Base-by-base conservation (phyloP, 2,888 invertebrate genomes). In the Limnephilus auricula region DNA sequence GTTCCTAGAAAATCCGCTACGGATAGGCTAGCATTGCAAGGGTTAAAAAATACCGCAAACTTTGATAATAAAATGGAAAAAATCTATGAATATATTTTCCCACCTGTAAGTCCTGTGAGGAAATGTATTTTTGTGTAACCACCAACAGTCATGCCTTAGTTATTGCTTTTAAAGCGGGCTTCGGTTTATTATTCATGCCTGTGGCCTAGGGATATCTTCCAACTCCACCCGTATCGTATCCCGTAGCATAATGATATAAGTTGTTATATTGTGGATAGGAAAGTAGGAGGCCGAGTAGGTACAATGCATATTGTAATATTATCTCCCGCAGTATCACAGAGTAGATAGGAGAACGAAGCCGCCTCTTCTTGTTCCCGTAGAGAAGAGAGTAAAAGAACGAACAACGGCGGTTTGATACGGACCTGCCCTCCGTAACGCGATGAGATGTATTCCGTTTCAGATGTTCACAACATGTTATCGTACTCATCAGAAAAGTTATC, bases 271-370 rank as follows among this genome's bases (percentile, higher is more conserved):
- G 82, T 34, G 9, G 34, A 82, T 34, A 34, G 82, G 34, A 34
- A 32, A 18, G 82, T 34, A 32, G 34, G 32, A 34, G 32, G 34
- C 6, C 25, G 34, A 9, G n/a, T 65, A 65, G 25, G 65, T 65
- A 65, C 65, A 25, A 65, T 65, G 9, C 9, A 65, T 65, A 65
- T n/a, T 65, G n/a, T 65, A n/a, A n/a, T n/a, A 9, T 15, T 50
- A 15, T 65, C 25, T 65, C 9, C 34, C 18, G 82, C 82, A 32
- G 82, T 34, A 40, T 40, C n/a, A 85, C 37, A 85, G 37, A 37
- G n/a, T n/a, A 65, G 65, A 65, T 40, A 40, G 45, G 40, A 30
- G 85, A 85, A n/a, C 34, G 85, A 40, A 40, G 85, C 85, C 85
- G 85, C 85, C 85, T 85, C n/a, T n/a, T 65, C 65, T 65, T 65